Base-by-base conservation (phyloP, 2,797 vertebrate genomes). In the Alfaro cultratus region DNA sequence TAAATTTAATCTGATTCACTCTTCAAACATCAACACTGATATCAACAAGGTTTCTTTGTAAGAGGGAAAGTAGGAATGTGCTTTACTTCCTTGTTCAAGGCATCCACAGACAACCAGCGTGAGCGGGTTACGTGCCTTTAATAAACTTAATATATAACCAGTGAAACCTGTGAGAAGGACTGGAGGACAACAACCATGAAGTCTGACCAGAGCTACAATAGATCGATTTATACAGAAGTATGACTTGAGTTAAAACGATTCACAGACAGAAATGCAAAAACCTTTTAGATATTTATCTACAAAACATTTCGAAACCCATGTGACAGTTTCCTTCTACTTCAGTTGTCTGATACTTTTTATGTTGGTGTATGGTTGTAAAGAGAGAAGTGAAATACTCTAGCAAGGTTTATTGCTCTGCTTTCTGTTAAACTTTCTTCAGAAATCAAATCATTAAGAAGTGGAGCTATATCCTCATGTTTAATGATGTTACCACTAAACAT, bases 111-210 rank as follows among this genome's bases (percentile, higher is more conserved):
- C 67, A 47, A 34, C n/a, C 29, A 0, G 13, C 4, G 18, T 9
- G 29, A 51, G 70, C 26, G 53, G 43, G 34, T 73, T 51, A 8
- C 55, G n/a, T 43, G 15, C 39, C 78, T 1, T 0, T 15, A 36
- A 41, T 1, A 36, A 53, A 53, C 75, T 13, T 34, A 49, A 85
- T 64, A 76, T 1, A 64, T 75, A 34, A 78, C 49, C 12, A 57
- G 45, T 60, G 0, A 55, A 41, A 74, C 1, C 51, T 39, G 75
- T 45, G 43, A 23, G 60, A 77, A 45, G 5, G 29, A 60, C n/a
- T 60, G 57, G 57, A 60, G 57, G 11, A 57, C 55, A 60, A 31
- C 57, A 60, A 31, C 57, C 29, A 13, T 60, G 57, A 31, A 31
- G 57, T 13, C 29, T 29, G 29, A 29, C 26, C 12, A 31, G 57